These are phyloP conservation scores for Siphamia tubifer DNA, from an alignment of 2,113 vertebrate genomes.

Conservation along the genomic window DNA sequence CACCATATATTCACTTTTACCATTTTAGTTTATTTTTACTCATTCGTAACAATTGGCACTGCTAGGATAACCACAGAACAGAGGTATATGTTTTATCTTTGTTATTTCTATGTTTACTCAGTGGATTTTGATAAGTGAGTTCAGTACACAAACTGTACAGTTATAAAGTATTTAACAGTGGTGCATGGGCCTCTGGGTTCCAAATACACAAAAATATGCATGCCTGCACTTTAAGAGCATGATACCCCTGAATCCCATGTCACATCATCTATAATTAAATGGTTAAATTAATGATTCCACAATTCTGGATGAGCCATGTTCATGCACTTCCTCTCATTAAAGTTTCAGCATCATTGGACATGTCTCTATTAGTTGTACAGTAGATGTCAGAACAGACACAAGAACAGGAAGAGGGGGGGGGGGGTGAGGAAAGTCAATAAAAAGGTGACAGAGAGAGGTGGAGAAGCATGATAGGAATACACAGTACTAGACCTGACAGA, in stretches of 20 bases:
- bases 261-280: slow-evolving; percentile 36
- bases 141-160: neutral
- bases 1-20: too few relatives aligned
- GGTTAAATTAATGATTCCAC: slow-evolving; percentile 18
- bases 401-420: neutral
- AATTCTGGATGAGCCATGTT: slow-evolving; percentile 10
- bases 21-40: too few relatives aligned
- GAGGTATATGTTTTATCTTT: neutral
- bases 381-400: neutral
- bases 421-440: neutral
- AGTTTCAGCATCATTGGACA: slow-evolving; percentile 28
- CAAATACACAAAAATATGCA: neutral
- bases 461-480: neutral
- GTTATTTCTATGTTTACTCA: neutral
- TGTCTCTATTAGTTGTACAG: neutral
- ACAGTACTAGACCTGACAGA: neutral
- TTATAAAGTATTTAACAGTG: slow-evolving; percentile 12
- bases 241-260: neutral
- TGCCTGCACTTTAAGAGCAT: neutral
- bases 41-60: too few relatives aligned
- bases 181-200: neutral
- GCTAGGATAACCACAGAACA: neutral
- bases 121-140: neutral
- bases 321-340: slow-evolving; percentile 34
- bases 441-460: too few relatives aligned